These are phyloP conservation scores for Cyprinus carpio DNA, from an alignment of 2,113 vertebrate species.

Conservation along the genomic window DNA sequence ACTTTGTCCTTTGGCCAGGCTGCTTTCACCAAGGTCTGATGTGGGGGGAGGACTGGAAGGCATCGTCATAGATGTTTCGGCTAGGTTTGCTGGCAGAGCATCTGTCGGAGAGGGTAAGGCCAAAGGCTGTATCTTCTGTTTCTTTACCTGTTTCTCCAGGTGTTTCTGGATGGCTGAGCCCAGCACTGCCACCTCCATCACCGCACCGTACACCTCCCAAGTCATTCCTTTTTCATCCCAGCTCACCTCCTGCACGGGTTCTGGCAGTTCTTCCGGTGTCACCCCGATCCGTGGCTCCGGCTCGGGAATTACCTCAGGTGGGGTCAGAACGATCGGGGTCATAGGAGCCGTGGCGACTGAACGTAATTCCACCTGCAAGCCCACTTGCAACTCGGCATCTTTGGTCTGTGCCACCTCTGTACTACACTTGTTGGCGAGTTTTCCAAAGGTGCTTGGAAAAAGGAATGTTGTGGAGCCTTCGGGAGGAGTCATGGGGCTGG, in stretches of 20 bases:
- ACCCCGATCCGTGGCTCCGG: slow-evolving; percentile 35
- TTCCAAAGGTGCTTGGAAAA: slow-evolving; percentile 74
- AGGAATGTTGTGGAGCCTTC: slow-evolving; percentile 75
- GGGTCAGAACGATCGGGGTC: slow-evolving; percentile 20
- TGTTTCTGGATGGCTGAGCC: slow-evolving; percentile 98
- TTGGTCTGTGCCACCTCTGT: slow-evolving; percentile 65
- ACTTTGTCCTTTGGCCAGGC: slow-evolving; percentile 75
- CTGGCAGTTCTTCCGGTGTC: slow-evolving; percentile 71
- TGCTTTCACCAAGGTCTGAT: slow-evolving; percentile 57
- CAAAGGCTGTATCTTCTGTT: slow-evolving; percentile 80
- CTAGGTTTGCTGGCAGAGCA: slow-evolving; percentile 52
- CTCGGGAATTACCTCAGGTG: slow-evolving; percentile 49
- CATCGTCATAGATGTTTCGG: slow-evolving; percentile 48
- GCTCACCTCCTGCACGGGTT: slow-evolving; percentile 92
- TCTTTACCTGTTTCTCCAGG: slow-evolving; percentile 96
- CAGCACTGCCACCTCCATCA: slow-evolving; percentile 95
- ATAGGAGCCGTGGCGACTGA: slow-evolving; percentile 87
- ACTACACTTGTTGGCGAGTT: slow-evolving; percentile 42
- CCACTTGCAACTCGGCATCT: slow-evolving; percentile 86
- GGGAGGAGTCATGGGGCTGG: slow-evolving; percentile 87
- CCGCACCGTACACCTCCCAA: slow-evolving; percentile 96
- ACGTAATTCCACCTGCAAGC: slow-evolving; percentile 81
- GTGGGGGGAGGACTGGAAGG: slow-evolving; percentile 46
- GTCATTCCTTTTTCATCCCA: slow-evolving; percentile 99
- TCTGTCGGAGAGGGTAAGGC: slow-evolving; percentile 59